phyloP scores from a whole-genome alignment of 2,113 vertebrate genomes.

The Upupa epops region DNA sequence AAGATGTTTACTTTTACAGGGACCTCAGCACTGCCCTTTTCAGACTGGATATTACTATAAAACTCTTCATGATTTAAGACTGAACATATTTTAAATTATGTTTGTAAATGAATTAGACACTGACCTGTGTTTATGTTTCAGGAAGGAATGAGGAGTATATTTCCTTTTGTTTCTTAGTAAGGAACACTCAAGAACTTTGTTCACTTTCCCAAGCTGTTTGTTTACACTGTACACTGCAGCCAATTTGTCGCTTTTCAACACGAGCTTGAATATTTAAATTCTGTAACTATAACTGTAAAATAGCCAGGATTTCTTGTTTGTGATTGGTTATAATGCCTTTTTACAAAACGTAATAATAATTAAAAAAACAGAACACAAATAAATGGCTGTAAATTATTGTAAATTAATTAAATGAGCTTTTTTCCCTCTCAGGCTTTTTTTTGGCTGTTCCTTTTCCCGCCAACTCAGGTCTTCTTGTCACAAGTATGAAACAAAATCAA shows the following conservation, averaged over 20 bases:
- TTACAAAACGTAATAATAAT: constrained; percentile 66
- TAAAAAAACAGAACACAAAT: background rate
- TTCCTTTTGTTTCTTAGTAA: constrained; percentile 75
- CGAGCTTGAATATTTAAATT: constrained; percentile 99
- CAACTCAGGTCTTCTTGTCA: constrained; percentile 92
- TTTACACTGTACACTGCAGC: constrained; percentile 92
- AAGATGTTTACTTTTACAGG: constrained; percentile 89
- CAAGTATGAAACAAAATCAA: constrained; percentile 71
- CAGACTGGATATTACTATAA: constrained; percentile 90
- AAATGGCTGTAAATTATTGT: constrained; percentile 96
- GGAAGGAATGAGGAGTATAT: constrained; percentile 75
- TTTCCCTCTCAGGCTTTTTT: constrained; percentile 87
- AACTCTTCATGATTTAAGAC: constrained; percentile 81
- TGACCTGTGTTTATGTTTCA: constrained; percentile 81
- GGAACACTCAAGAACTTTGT: constrained; percentile 86
- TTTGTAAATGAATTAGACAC: constrained; percentile 76
- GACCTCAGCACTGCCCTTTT: constrained; percentile 90
- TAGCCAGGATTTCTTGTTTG: constrained; percentile 83
- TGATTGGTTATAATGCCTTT: constrained; percentile 86
- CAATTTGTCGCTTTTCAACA: constrained; percentile 88
- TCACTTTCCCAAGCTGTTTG: constrained; percentile 98
- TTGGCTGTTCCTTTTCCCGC: constrained; percentile 88
- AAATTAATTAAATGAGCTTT: constrained; percentile 94
- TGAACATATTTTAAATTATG: constrained; percentile 84
- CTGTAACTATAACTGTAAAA: constrained; percentile 86